These are phyloP conservation scores for Drosophila micromelanica DNA, from an alignment of 1,140 invertebrate genomes.

Conservation along the genomic window DNA sequence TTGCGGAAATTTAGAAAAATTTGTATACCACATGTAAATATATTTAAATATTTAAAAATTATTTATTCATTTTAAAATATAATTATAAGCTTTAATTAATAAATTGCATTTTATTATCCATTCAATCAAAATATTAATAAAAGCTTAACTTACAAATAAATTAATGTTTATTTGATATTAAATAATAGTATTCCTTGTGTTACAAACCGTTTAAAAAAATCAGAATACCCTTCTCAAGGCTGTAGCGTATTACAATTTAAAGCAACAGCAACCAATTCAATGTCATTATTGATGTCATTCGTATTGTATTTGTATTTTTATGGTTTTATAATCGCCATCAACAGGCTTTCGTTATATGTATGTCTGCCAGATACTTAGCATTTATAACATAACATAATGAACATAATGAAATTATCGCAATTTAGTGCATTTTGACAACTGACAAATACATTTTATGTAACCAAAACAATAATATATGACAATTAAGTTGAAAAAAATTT, in stretches of 20 bases:
- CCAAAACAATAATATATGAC: not conserved
- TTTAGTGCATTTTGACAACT: slow-evolving; percentile 20
- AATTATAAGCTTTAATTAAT: too few species aligned
- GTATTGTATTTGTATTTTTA: slow-evolving; percentile 56
- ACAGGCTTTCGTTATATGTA: not conserved
- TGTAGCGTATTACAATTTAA: slow-evolving; percentile 9
- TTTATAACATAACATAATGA: too few species aligned
- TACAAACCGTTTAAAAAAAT: not conserved
- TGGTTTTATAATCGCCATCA: slow-evolving; percentile 63
- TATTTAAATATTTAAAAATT: too few species aligned
- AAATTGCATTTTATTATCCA: too few species aligned
- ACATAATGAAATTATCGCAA: slow-evolving; percentile 68
- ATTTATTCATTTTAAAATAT: too few species aligned
- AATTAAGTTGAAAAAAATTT: too few species aligned
- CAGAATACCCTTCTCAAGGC: slow-evolving; percentile 8
- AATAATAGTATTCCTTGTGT: not conserved
- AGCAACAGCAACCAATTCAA: slow-evolving; percentile 59
- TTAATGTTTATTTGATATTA: too few species aligned
- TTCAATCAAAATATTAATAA: too few species aligned
- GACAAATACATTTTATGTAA: not conserved
- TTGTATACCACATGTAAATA: too few species aligned
- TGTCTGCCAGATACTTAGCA: slow-evolving; percentile 21
- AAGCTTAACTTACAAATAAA: too few species aligned
- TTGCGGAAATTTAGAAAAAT: too few species aligned
- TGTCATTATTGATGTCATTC: slow-evolving; percentile 81